Base-by-base conservation (phyloP, 2,113 vertebrate species). In the Pao palembangensis region DNA sequence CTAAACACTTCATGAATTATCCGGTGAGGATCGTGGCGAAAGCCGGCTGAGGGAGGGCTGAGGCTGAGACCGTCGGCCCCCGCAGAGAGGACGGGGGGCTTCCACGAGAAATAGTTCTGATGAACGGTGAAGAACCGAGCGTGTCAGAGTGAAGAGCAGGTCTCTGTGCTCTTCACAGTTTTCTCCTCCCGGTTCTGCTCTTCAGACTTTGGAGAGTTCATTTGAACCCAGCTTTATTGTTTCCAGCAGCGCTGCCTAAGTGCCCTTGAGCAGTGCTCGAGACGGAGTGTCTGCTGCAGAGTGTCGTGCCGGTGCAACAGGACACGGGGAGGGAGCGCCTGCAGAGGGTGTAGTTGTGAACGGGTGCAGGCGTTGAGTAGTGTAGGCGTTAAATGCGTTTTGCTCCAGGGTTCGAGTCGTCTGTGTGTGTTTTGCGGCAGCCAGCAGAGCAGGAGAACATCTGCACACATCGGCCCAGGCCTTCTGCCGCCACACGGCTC, bases 381-480 rank as follows among this genome's bases (percentile, higher is more conserved):
- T n/a, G n/a, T n/a, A n/a, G n/a, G 67, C 83, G 59, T 81, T 74
- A 78, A 75, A 79, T 71, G 62, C 73, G 80, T 41, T 67, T 61
- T 65, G 55, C 79, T 58, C 71, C 62, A 66, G 54, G 64, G 62
- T 71, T 51, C 7, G 34, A 31, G 54, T 18, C n/a, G 15, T 57
- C 48, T 23, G 64, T 73, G 75, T 78, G 79, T 80, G 79, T 82
- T 83, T 73, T 67, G 57, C 76, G 67, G 79, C 76, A 82, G 83
- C 79, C 76, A 81, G 56, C 58, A 67, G 83, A 86, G 84, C 84
- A 31, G 71, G 68, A 20, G 76, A 90, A 89, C 88, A 89, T 91
- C 90, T 91, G 90, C 83, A 87, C 76, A 67, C 84, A 77, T 78
- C 80, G 84, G 79, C 88, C 69, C 83, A 85, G 84, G 80, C 82